phyloP scores from a whole-genome alignment of 1,140 invertebrate species.

The Drosophila fuyamai region DNA sequence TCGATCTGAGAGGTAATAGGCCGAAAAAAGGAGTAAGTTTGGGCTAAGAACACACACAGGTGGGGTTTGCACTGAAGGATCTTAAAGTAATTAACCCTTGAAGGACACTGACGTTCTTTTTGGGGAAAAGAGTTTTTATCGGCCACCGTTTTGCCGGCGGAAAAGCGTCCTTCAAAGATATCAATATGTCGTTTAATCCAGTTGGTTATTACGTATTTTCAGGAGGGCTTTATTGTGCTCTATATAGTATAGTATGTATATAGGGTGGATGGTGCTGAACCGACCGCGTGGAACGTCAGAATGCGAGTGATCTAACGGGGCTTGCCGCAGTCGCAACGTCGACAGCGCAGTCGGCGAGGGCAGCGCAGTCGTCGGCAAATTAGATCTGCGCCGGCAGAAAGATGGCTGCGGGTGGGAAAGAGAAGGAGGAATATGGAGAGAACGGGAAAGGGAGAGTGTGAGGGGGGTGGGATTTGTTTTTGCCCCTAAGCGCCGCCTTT shows the following conservation, averaged over 20 bases:
- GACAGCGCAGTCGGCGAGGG: conserved; percentile 20
- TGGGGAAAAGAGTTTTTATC: background rate
- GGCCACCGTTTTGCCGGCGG: conserved; percentile 7
- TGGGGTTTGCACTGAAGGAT: background rate
- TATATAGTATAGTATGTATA: background rate
- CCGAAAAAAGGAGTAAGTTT: conserved; percentile 17
- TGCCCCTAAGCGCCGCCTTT: conserved; percentile 76
- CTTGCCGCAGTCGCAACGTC: conserved; percentile 58
- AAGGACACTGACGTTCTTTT: background rate
- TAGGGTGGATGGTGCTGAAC: conserved; percentile 34
- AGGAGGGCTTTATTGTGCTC: background rate
- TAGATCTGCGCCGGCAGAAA: conserved; percentile 55
- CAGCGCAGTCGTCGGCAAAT: conserved; percentile 33
- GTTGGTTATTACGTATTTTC: conserved; percentile 18
- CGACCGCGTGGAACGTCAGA: conserved; percentile 73
- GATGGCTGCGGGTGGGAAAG: conserved; percentile 53
- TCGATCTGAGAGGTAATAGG: conserved; percentile 48
- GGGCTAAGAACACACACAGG: conserved; percentile 11
- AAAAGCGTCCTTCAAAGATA: background rate
- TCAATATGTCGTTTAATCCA: conserved; percentile 8
- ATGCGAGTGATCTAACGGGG: conserved; percentile 78
- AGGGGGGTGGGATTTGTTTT: conserved; percentile 14
- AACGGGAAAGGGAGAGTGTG: too few relatives aligned
- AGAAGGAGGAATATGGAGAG: conserved; percentile 27
- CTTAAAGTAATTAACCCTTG: background rate